Percentiles rank a stretch among this genome's conserved stretches.
phyloP scores from a whole-genome alignment of 2,888 invertebrate genomes.

The Eristalinus sepulchralis region DNA sequence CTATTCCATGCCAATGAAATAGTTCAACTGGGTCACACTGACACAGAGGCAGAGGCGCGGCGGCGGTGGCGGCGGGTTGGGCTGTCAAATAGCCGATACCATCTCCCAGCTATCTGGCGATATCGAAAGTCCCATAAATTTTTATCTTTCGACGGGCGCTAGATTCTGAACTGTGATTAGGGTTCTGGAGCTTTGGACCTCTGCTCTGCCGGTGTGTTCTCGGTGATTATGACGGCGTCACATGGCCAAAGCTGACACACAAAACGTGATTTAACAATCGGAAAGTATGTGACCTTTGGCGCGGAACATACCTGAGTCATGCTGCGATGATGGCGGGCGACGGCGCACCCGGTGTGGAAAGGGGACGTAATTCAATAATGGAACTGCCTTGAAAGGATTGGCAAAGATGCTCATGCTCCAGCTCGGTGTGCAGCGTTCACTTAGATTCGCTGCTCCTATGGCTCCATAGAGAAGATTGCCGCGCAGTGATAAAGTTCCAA shows the following conservation, averaged over 20 bases:
- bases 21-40: constrained; percentile 58
- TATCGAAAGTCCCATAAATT: constrained; percentile 62
- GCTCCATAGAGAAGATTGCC: constrained; percentile 58
- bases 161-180: constrained; percentile 60
- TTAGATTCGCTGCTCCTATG: constrained; percentile 55
- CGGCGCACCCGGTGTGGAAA: neutral
- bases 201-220: constrained; percentile 14
- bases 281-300: constrained; percentile 68
- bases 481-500: constrained; percentile 59
- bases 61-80: constrained; percentile 45
- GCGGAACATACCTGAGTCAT: constrained; percentile 11
- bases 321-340: neutral
- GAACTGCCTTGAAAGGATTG: constrained; percentile 52
- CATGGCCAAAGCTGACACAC: constrained; percentile 49
- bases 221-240: constrained; percentile 55
- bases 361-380: constrained; percentile 45
- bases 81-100: constrained; percentile 49
- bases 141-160: constrained; percentile 58
- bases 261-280: constrained; percentile 69
- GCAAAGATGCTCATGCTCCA: constrained; percentile 38
- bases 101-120: constrained; percentile 47
- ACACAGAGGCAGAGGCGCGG: neutral
- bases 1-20: constrained; percentile 10
- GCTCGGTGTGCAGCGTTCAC: constrained; percentile 53
- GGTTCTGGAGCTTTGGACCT: constrained; percentile 56